A percentile compares a stretch with the other conserved stretches of the same genome.
These are phyloP conservation scores for Iguana delicatissima DNA, from an alignment of 2,797 vertebrate genomes.

Conservation along the genomic window DNA sequence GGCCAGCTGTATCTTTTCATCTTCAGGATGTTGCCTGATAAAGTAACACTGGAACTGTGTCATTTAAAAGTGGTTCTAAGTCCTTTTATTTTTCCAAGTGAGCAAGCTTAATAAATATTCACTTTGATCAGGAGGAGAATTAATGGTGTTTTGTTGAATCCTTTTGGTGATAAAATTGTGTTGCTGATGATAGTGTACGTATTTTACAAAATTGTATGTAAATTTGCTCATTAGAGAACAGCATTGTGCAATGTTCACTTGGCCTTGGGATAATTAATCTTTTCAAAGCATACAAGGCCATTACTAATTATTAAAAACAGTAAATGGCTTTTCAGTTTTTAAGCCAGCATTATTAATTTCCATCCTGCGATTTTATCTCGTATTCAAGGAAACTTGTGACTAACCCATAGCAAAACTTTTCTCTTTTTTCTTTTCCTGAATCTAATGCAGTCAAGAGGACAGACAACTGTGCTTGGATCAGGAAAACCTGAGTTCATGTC, in stretches of 20 bases:
- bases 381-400: conserved; percentile 3
- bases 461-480: not conserved
- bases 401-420: not conserved
- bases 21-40: conserved; percentile 48
- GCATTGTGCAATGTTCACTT: conserved; percentile 69
- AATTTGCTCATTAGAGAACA: conserved; percentile 77
- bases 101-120: conserved; percentile 59
- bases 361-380: conserved; percentile 27
- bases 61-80: conserved; percentile 37
- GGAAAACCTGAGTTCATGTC: not conserved
- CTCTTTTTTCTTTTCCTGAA: not conserved
- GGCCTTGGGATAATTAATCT: conserved; percentile 71
- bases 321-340: conserved; percentile 61
- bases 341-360: conserved; percentile 50
- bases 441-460: not conserved
- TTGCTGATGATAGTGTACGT: conserved; percentile 60
- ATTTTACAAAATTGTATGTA: conserved; percentile 76
- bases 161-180: conserved; percentile 65
- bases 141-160: conserved; percentile 63
- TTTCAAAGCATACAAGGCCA: conserved; percentile 59
- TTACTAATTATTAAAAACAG: conserved; percentile 73
- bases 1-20: conserved; percentile 53
- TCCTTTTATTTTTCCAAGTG: conserved; percentile 10
- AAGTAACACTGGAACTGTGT: conserved; percentile 43
- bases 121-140: conserved; percentile 64